Conservation (phyloP, 2,113 vertebrate species). For the Cisticola juncidis region DNA sequence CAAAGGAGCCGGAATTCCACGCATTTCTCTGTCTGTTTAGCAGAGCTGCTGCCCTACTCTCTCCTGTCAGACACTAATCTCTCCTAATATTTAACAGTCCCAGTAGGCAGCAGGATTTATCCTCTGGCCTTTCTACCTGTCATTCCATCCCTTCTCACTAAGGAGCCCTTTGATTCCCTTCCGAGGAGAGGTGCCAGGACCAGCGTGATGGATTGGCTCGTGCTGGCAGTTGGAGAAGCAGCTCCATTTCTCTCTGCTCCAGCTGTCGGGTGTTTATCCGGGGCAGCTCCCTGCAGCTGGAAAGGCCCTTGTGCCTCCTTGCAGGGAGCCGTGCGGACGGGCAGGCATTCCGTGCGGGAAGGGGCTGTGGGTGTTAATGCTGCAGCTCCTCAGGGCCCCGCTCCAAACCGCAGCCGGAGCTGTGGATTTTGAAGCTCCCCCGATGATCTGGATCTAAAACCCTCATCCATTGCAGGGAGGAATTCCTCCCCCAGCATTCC, state of each 20-base stretch:
- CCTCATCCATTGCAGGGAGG: not conserved
- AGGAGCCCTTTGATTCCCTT: slow-evolving; percentile 71
- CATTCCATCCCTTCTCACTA: slow-evolving; percentile 75
- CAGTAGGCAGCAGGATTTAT: slow-evolving; percentile 71
- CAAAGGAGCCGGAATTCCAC: slow-evolving; percentile 65
- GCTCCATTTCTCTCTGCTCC: slow-evolving; percentile 55
- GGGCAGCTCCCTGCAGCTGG: slow-evolving; percentile 58
- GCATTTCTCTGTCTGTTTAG: slow-evolving; percentile 66
- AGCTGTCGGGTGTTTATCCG: slow-evolving; percentile 65
- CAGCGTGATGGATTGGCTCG: slow-evolving; percentile 64
- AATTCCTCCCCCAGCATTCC: not conserved
- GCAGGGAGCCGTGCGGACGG: not conserved
- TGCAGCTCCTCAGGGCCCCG: not conserved
- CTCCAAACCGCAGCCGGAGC: slow-evolving; percentile 42
- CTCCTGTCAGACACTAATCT: slow-evolving; percentile 72
- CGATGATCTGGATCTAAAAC: slow-evolving; percentile 34
- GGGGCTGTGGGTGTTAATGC: slow-evolving; percentile 23
- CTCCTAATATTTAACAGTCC: slow-evolving; percentile 75
- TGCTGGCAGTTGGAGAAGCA: slow-evolving; percentile 60
- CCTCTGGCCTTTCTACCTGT: slow-evolving; percentile 73
- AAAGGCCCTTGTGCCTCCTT: slow-evolving; percentile 13
- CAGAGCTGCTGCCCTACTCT: slow-evolving; percentile 69
- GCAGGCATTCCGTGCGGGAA: not conserved
- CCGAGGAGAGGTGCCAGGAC: slow-evolving; percentile 71
- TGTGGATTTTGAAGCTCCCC: slow-evolving; percentile 11